Base-by-base conservation (phyloP, 2,888 invertebrate species). In the Carterocephalus palaemon region DNA sequence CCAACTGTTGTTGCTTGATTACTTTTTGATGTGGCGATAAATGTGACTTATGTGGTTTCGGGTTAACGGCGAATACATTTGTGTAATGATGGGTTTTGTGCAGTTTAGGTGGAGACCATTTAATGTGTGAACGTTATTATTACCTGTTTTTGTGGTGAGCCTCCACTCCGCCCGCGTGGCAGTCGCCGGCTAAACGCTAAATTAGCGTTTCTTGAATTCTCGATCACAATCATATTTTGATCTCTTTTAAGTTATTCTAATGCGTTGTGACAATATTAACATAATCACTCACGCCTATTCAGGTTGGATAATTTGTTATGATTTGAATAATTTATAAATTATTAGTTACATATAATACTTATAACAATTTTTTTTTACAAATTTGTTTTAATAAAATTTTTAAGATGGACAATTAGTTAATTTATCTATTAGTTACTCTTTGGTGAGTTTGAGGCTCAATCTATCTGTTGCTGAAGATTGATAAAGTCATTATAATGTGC, bases 11-110 rank as follows among this genome's bases (percentile, higher is more conserved):
- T 84, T 76, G 70, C 75, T 73, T 84, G 84, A 84, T 85, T 79
- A 71, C 81, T 79, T 85, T 85, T 85, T 84, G 85, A 85, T 84
- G 85, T 68, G 67, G 81, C 81, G 80, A 77, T 78, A 80, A 81
- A 82, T 80, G 85, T 85, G 85, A 83, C 84, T 84, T 84, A 84
- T 79, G 84, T 71, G 83, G 84, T 79, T 75, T 73, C 62, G 62
- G 60, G 64, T 62, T 74, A 76, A 69, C 75, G 71, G 67, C 64
- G 62, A 65, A 68, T 58, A 62, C 79, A 63, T 75, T 76, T 72
- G 64, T 67, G 64, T 82, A 79, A 82, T 82, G 75, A 80, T 58
- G 67, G 78, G 70, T 69, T 75, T 65, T 71, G 74, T 73, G 77
- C 75, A 70, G 60, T 69, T 72, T 67, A 74, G 76, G 75, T 71